phyloP scores from a whole-genome alignment of 2,797 vertebrate genomes.

The Scolopax rusticola region DNA sequence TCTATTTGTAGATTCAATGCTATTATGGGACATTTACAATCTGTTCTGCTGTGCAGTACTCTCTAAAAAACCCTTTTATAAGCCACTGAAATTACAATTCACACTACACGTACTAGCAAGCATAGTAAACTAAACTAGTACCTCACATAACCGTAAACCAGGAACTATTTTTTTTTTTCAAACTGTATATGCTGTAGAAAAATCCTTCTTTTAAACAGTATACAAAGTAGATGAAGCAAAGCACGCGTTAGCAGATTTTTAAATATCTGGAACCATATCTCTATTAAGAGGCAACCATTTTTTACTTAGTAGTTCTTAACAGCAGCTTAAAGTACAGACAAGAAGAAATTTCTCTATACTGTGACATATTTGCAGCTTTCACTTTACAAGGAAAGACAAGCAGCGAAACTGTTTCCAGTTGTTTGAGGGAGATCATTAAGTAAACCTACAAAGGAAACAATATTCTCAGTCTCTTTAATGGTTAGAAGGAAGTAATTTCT shows the following conservation, averaged over 20 bases:
- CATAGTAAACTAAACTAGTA: background rate
- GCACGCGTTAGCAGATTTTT: rapidly evolving
- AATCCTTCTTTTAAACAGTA: background rate
- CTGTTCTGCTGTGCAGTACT: background rate
- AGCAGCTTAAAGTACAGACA: background rate
- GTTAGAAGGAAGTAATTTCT: background rate
- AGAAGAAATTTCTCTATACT: background rate
- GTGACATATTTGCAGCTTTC: background rate
- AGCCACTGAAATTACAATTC: background rate
- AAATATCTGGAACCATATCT: background rate
- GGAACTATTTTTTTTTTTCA: background rate
- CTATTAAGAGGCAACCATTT: background rate
- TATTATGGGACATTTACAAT: background rate
- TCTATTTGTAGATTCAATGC: background rate
- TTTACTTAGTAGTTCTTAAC: background rate
- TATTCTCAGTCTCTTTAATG: background rate
- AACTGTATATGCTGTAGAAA: background rate
- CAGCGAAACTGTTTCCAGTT: background rate
- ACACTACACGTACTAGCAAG: background rate
- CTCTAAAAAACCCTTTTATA: background rate
- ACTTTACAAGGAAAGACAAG: background rate
- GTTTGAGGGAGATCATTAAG: background rate
- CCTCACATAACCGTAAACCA: rapidly evolving
- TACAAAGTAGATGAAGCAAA: background rate
- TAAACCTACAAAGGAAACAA: background rate